Evolutionary conservation across 1,140 invertebrate genomes (phyloP).

Genomic region (Drosophila nannoptera): DNA sequence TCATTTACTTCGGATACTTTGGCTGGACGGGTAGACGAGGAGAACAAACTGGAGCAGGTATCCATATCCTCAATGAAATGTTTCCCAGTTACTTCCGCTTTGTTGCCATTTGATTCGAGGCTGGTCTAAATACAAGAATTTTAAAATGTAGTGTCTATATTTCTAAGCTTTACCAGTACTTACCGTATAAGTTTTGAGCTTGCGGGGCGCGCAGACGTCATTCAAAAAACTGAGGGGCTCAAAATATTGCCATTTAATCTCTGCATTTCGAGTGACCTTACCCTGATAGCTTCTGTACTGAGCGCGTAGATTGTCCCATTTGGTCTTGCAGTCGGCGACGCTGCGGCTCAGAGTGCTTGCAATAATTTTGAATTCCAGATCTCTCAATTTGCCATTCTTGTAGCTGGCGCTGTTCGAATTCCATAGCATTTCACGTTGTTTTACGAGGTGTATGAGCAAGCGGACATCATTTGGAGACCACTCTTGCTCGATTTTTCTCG

Average conservation of each 20-base stretch:
- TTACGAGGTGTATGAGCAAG: constrained; percentile 26
- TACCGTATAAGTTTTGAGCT: constrained; percentile 6
- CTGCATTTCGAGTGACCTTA: constrained; percentile 15
- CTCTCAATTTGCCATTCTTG: constrained; percentile 24
- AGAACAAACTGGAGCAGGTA: constrained; percentile 21
- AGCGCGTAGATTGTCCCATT: constrained; percentile 36
- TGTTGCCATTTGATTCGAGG: neutral
- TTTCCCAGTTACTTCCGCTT: neutral
- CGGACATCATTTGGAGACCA: constrained; percentile 24
- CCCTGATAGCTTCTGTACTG: constrained; percentile 32
- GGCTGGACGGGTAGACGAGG: neutral
- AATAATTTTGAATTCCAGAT: constrained; percentile 7
- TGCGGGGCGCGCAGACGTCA: constrained; percentile 15
- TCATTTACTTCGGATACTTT: neutral
- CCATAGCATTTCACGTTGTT: constrained; percentile 12
- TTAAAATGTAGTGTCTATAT: neutral
- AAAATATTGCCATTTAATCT: constrained; percentile 31
- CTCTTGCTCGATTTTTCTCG: constrained; percentile 24
- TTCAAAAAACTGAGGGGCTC: constrained; percentile 12
- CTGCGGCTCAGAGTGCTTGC: constrained; percentile 16
- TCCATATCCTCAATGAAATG: constrained; percentile 18
- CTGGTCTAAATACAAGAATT: neutral
- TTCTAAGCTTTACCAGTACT: neutral
- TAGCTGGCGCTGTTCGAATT: constrained; percentile 5
- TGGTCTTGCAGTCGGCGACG: constrained; percentile 25